Conservation (phyloP, 2,113 vertebrate genomes). For the Bambusicola thoracicus region DNA sequence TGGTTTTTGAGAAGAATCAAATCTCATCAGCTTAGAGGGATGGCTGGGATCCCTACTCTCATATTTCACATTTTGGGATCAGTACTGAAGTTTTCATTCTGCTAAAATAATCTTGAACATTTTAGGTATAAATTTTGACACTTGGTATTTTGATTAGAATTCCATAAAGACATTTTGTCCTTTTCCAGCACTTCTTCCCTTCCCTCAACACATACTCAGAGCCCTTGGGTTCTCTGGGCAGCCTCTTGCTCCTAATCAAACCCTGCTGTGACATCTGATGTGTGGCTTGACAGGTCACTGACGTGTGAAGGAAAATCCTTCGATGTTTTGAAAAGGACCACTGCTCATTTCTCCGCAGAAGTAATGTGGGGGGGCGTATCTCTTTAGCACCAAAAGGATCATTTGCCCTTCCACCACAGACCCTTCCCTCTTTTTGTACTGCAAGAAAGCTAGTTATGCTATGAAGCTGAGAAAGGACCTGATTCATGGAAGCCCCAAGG, state of each 20-base stretch:
- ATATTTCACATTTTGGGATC: background rate
- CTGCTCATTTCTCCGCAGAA: background rate
- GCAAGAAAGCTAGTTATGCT: constrained; percentile 22
- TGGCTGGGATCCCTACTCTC: background rate
- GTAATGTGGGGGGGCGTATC: background rate
- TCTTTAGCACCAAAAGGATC: background rate
- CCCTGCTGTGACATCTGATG: constrained; percentile 26
- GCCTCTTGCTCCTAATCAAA: background rate
- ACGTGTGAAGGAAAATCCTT: constrained; percentile 16
- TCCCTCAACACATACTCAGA: background rate
- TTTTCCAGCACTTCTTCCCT: background rate
- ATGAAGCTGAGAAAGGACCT: background rate
- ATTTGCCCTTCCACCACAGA: background rate
- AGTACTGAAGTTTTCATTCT: background rate
- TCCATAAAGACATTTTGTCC: constrained; percentile 9
- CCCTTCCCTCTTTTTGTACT: background rate
- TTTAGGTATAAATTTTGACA: background rate
- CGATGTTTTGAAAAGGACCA: background rate
- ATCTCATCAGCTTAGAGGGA: background rate
- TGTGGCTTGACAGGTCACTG: background rate
- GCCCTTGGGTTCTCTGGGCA: background rate
- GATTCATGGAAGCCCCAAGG: background rate
- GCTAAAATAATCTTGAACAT: constrained; percentile 38
- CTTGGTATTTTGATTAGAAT: constrained; percentile 18
- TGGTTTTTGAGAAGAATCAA: background rate